Base-by-base conservation (phyloP, 2,888 invertebrate genomes). In the Balanococcus diminutus region DNA sequence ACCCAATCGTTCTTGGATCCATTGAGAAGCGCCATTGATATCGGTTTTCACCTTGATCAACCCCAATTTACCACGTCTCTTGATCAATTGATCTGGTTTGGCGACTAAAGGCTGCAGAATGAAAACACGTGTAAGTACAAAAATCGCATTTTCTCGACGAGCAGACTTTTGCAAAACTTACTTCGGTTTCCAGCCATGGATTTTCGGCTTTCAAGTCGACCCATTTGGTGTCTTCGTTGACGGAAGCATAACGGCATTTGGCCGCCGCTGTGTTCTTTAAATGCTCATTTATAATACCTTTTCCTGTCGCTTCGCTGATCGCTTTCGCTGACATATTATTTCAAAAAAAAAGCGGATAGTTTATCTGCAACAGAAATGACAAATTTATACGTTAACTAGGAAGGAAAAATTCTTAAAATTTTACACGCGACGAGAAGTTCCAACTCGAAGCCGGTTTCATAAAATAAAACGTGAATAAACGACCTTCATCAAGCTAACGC, bases 61-160 rank as follows among this genome's bases (percentile, higher is more conserved):
- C 0, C 99, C 98, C 86, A 99, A 93, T 91, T 99, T 99, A 86
- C 99, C 99, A 86, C 99, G 94, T 36, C 99, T 92, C 90, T 99
- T 99, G 90, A 99, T 99, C 90, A 99, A 92, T 92, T 99, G 99
- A 91, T 99, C 99, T 0, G 99, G 99, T 90, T 99, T 99, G n/a
- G 97, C 98, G 3, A 99, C 99, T 88, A 99, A 91, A 91, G 95
- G 93, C 95, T 96, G 91, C 42, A 90, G 90, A 39, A 87, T 87
- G 84, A 87, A 51, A 87, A 84, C 19, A 42, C 16, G n/a, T n/a
- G n/a, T n/a, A n/a, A 22, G 36, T 16, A 32, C n/a, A 75, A 6
- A 25, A 82, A 82, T 25, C 2, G 19, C 5, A n/a, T 56, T n/a
- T n/a, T n/a, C n/a, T n/a, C n/a, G n/a, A n/a, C n/a, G n/a, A 46